Conservation (phyloP, 1,140 invertebrate species). For the Drosophila kanapiae region DNA sequence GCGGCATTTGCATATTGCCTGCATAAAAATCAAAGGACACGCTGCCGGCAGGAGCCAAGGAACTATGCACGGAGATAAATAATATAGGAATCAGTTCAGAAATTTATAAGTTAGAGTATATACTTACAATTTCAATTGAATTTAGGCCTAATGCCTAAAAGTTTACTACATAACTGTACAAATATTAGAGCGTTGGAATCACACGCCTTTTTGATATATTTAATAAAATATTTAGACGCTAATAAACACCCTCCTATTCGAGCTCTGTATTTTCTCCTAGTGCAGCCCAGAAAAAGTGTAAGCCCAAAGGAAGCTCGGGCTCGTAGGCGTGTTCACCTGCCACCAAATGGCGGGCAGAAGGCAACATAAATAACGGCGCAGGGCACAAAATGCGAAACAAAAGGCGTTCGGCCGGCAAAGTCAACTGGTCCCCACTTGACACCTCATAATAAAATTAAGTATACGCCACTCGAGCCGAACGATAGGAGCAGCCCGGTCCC, state of each 20-base stretch:
- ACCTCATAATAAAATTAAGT: slow-evolving; percentile 85
- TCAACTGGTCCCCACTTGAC: slow-evolving; percentile 82
- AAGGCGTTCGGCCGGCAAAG: slow-evolving; percentile 56
- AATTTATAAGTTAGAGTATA: no score
- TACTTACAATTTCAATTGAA: neutral
- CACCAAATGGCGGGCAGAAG: slow-evolving; percentile 62
- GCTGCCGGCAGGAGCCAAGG: slow-evolving; percentile 20
- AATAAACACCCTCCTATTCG: no score
- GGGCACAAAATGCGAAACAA: slow-evolving; percentile 50
- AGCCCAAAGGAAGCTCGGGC: slow-evolving; percentile 72
- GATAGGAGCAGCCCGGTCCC: slow-evolving; percentile 28
- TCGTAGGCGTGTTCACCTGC: slow-evolving; percentile 60
- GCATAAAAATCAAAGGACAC: slow-evolving; percentile 57
- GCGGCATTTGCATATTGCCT: slow-evolving; percentile 80
- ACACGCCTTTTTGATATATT: neutral
- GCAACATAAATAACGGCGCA: slow-evolving; percentile 73
- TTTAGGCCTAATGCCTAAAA: neutral
- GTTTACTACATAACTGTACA: no score
- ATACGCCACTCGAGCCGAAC: slow-evolving; percentile 74
- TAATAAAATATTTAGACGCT: no score
- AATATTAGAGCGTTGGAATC: no score
- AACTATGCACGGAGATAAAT: slow-evolving; percentile 37
- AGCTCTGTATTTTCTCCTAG: neutral
- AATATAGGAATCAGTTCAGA: neutral
- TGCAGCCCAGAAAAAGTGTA: slow-evolving; percentile 62